Evolutionary conservation across 2,888 invertebrate species (phyloP), one percentile per base, ranked within the genome.

Genomic region (Bimastos eiseni): DNA sequence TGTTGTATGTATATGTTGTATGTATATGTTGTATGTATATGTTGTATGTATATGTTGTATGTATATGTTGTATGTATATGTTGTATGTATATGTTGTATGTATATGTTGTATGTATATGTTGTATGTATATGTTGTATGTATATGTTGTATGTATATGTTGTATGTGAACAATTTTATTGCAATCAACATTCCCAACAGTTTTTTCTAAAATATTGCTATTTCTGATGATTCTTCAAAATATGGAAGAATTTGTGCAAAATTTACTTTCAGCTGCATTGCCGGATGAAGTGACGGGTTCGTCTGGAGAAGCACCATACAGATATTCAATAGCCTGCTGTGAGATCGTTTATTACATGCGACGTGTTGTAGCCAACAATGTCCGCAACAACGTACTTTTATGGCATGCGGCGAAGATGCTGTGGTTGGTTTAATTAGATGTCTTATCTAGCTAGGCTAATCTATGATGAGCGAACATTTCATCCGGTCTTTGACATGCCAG

Each of bases 271-370:
- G 70, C 70, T 70, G 0, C n/a, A 0, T 70, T 70, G n/a, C 70
- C 70, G 17, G 8, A 0, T n/a, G 70, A 70, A 70, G n/a, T n/a
- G 49, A 17, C 19, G 11, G 70, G 11, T n/a, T 70, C 70, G 1
- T 70, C 70, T 70, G n/a, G 30, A n/a, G 70, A 70, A 70, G 70
- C 70, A 8, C 3, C 70, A 30, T 70, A 70, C 70, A 30, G 30
- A n/a, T 70, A 70, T 70, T 70, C 70, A 17, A n/a, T n/a, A 11
- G n/a, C 30, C n/a, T 70, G 70, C 70, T 70, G 70, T n/a, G 70
- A 70, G 70, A n/a, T 70, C 70, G 70, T 70, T 70, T 70, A 70
- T 70, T 70, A 70, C 70, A 70, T 70, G 70, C 70, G n/a, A n/a
- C 70, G 70, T 70, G 70, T 70, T 70, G 70, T 70, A 70, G 30